phyloP scores from a whole-genome alignment of 2,113 vertebrate genomes.

The Daphoenositta chrysoptera region DNA sequence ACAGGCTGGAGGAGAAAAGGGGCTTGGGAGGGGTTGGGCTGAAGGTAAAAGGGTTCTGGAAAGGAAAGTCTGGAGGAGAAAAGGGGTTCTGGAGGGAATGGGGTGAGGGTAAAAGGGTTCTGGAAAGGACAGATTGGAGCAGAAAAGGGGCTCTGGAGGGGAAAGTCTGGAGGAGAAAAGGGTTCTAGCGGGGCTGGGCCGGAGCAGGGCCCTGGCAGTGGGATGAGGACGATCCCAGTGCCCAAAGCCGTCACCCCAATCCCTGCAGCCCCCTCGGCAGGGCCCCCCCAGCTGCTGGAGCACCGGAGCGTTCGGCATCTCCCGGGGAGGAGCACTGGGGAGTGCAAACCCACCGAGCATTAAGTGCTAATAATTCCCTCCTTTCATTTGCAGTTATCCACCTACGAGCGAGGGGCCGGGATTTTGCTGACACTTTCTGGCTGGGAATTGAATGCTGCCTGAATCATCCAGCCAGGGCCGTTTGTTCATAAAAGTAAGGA shows the following conservation, averaged over 20 bases:
- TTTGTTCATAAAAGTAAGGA: conserved; percentile 61
- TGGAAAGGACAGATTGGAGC: too few relatives aligned
- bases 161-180: background rate
- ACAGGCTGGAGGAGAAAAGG: background rate
- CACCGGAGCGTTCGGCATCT: background rate
- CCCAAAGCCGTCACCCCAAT: rapidly evolving
- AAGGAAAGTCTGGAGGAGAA: rapidly evolving
- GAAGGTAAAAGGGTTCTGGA: too few relatives aligned
- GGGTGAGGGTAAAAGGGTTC: background rate
- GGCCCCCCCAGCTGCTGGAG: background rate
- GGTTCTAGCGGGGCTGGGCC: background rate
- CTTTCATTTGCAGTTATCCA: conserved; percentile 54
- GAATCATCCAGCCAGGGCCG: conserved; percentile 57
- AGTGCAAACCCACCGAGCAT: background rate
- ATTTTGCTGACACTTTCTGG: conserved; percentile 55
- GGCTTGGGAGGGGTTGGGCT: too few relatives aligned
- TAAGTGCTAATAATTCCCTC: conserved; percentile 46
- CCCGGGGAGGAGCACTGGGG: background rate
- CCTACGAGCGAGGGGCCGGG: background rate
- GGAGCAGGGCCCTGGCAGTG: background rate
- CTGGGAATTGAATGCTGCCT: conserved; percentile 47
- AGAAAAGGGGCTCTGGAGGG: background rate
- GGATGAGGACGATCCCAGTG: rapidly evolving
- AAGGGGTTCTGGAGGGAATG: too few relatives aligned
- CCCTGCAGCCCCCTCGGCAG: background rate